phyloP scores from a whole-genome alignment of 2,797 vertebrate genomes.

The Sebastes melanostomus region DNA sequence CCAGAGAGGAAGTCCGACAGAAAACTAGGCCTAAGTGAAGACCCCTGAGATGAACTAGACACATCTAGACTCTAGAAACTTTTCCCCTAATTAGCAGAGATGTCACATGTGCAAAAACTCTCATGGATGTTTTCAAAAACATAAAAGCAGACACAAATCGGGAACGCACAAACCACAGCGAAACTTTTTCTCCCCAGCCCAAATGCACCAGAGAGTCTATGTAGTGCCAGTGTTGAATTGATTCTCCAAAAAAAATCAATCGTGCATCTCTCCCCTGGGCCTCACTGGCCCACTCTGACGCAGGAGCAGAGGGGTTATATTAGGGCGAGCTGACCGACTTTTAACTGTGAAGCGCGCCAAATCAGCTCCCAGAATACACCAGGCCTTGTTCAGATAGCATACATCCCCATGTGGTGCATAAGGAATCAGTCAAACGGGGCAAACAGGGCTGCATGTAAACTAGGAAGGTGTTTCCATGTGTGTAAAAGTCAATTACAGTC shows the following conservation, averaged over 20 bases:
- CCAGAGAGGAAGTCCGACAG: constrained; percentile 60
- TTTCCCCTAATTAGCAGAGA: constrained; percentile 55
- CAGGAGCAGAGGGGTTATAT: constrained; percentile 71
- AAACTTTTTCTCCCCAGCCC: constrained; percentile 38
- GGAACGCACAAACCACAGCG: constrained; percentile 19
- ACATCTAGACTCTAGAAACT: constrained; percentile 38
- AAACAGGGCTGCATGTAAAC: constrained; percentile 15
- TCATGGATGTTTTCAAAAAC: constrained; percentile 38
- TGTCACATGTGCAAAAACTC: constrained; percentile 32
- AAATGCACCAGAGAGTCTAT: constrained; percentile 51
- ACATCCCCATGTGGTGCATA: constrained; percentile 20
- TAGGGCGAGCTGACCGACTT: constrained; percentile 70
- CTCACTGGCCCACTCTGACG: constrained; percentile 64
- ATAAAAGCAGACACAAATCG: constrained; percentile 48
- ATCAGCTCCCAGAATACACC: constrained; percentile 46
- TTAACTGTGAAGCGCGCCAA: constrained; percentile 54
- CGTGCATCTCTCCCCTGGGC: constrained; percentile 66
- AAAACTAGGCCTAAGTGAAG: constrained; percentile 66
- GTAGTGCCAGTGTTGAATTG: constrained; percentile 66
- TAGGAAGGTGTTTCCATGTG: not conserved
- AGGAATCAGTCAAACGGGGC: constrained; percentile 17
- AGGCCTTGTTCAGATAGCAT: constrained; percentile 48
- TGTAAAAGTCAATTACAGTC: constrained; percentile 1
- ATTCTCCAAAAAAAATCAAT: constrained; percentile 77
- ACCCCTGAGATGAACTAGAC: constrained; percentile 56